These are phyloP conservation scores for Pristionchus entomophagus DNA, from an alignment of 2,888 invertebrate genomes.

Conservation along the genomic window DNA sequence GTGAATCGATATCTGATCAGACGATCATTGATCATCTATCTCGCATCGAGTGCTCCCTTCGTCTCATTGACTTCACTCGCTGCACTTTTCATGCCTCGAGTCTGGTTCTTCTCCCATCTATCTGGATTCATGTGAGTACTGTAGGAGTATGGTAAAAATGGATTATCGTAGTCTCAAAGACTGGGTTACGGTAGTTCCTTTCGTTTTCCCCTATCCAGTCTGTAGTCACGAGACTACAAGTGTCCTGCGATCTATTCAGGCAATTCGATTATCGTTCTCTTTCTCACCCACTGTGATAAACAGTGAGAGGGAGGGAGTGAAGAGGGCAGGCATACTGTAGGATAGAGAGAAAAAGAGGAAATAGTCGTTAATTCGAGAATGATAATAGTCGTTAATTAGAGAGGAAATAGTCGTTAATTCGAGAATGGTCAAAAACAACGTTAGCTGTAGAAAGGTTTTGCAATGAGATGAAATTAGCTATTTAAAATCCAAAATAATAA, in stretches of 20 bases:
- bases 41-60: slow-evolving; percentile 57
- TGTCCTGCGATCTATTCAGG: not conserved
- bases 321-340: not conserved
- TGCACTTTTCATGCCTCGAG: slow-evolving; percentile 73
- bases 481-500: no score
- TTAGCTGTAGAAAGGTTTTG: no score
- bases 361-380: not conserved
- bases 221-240: not conserved
- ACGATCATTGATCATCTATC: slow-evolving; percentile 13
- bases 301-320: not conserved
- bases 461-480: no score
- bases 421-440: no score
- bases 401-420: no score
- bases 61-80: slow-evolving; percentile 67
- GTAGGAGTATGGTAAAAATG: not conserved
- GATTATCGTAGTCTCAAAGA: no score
- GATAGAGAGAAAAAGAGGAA: not conserved
- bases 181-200: not conserved
- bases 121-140: slow-evolving; percentile 65
- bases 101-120: slow-evolving; percentile 73
- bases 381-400: no score
- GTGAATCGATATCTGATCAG: not conserved
- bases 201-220: not conserved
- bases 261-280: slow-evolving; percentile 17
- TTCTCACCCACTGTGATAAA: slow-evolving; percentile 26